These are phyloP conservation scores for Clarias batrachus DNA, from an alignment of 2,113 vertebrate species.

Conservation along the genomic window DNA sequence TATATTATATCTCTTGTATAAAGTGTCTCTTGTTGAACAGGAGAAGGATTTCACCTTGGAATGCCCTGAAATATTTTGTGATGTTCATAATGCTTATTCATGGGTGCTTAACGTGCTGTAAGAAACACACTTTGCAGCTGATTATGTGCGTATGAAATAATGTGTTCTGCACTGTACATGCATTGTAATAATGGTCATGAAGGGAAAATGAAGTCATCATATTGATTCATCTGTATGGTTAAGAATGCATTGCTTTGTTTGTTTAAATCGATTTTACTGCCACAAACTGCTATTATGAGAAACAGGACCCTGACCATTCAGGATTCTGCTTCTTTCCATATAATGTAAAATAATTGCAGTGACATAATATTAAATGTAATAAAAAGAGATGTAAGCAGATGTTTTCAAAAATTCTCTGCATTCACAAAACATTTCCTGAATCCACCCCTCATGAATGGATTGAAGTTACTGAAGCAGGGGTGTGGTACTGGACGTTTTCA, in stretches of 20 bases:
- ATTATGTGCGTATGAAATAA: background rate
- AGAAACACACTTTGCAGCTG: background rate
- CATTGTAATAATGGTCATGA: background rate
- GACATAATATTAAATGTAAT: slow-evolving; percentile 3
- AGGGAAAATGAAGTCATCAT: background rate
- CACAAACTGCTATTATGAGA: background rate
- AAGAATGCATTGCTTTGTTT: background rate
- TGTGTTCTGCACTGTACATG: background rate
- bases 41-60: background rate
- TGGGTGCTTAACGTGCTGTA: background rate
- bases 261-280: background rate
- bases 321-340: background rate
- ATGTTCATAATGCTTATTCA: background rate
- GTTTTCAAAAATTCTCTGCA: background rate
- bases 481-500: background rate
- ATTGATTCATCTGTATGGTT: background rate
- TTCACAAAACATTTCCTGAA: background rate
- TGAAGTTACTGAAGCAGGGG: background rate
- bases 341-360: slow-evolving; percentile 1
- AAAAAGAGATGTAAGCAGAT: background rate
- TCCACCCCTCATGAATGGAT: background rate
- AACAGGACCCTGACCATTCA: background rate
- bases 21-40: background rate
- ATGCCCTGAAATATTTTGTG: background rate
- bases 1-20: background rate